These are phyloP conservation scores for Melitaea athalia DNA, from an alignment of 2,888 invertebrate species.

Conservation along the genomic window DNA sequence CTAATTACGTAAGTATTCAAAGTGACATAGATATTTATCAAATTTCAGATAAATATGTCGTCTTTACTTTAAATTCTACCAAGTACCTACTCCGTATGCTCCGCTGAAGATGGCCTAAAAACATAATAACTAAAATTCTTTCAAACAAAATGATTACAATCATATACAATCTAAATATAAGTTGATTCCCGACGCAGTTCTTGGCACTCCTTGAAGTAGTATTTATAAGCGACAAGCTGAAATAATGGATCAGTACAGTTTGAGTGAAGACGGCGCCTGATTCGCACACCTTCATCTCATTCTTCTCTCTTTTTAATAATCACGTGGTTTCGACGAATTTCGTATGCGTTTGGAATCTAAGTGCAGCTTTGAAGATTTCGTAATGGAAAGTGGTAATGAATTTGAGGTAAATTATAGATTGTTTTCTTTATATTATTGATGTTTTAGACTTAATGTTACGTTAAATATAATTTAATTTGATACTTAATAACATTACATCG, in stretches of 20 bases:
- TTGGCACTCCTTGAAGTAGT: constrained; percentile 66
- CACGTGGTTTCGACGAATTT: constrained; percentile 49
- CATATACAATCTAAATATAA: constrained; percentile 50
- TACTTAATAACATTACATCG: too few relatives aligned
- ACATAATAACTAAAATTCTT: constrained; percentile 23
- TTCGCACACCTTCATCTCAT: constrained; percentile 40
- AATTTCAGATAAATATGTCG: background rate
- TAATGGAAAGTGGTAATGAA: constrained; percentile 73
- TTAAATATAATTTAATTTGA: too few relatives aligned
- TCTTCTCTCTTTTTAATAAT: constrained; percentile 38
- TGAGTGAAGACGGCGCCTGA: constrained; percentile 52
- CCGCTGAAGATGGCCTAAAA: constrained; percentile 3
- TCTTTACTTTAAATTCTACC: background rate
- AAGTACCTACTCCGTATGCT: background rate
- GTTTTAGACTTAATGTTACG: too few relatives aligned
- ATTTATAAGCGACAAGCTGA: constrained; percentile 70
- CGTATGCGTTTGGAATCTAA: constrained; percentile 59
- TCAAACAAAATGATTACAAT: constrained; percentile 27
- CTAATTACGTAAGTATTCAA: too few relatives aligned
- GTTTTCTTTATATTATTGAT: background rate
- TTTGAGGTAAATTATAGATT: constrained; percentile 61
- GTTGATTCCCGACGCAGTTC: constrained; percentile 51
- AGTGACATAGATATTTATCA: too few relatives aligned
- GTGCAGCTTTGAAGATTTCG: constrained; percentile 66
- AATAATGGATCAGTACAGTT: constrained; percentile 62